These are phyloP conservation scores for Furcula furcula DNA, from an alignment of 2,888 invertebrate species.

Conservation along the genomic window DNA sequence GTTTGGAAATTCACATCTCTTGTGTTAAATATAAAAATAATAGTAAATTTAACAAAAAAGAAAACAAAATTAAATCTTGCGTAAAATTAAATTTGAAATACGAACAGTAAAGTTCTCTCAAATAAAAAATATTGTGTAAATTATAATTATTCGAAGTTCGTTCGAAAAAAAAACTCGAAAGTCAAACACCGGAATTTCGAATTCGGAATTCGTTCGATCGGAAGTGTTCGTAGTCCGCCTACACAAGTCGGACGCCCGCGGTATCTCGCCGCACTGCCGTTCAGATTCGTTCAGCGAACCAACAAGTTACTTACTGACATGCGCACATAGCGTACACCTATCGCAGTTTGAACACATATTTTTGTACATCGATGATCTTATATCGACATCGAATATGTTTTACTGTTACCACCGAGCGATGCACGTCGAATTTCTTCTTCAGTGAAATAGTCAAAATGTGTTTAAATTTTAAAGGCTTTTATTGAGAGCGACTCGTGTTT, in stretches of 20 bases:
- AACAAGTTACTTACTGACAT: conserved; percentile 77
- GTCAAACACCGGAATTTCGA: conserved; percentile 35
- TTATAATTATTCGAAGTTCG: neutral
- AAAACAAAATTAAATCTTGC: too few relatives aligned
- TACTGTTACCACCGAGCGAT: conserved; percentile 15
- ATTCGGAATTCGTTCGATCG: conserved; percentile 41
- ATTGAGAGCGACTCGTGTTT: conserved; percentile 62
- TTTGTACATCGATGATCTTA: conserved; percentile 32
- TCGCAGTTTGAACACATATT: conserved; percentile 31
- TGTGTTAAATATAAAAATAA: neutral
- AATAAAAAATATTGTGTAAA: neutral
- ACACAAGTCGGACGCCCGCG: conserved; percentile 55
- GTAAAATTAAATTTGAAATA: conserved; percentile 8
- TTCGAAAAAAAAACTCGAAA: conserved; percentile 16
- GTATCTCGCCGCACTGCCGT: conserved; percentile 73
- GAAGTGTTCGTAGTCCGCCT: conserved; percentile 35
- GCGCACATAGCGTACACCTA: conserved; percentile 60
- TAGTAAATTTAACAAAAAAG: neutral
- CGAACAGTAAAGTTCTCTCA: neutral
- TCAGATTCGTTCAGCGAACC: conserved; percentile 54
- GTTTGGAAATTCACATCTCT: conserved; percentile 14
- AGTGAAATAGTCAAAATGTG: conserved; percentile 50
- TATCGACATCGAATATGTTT: conserved; percentile 8
- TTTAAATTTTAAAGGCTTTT: conserved; percentile 75
- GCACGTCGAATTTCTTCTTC: conserved; percentile 16